These are phyloP conservation scores for Diplosoma virens DNA, from an alignment of 23 tunicate genomes.

Conservation along the genomic window DNA sequence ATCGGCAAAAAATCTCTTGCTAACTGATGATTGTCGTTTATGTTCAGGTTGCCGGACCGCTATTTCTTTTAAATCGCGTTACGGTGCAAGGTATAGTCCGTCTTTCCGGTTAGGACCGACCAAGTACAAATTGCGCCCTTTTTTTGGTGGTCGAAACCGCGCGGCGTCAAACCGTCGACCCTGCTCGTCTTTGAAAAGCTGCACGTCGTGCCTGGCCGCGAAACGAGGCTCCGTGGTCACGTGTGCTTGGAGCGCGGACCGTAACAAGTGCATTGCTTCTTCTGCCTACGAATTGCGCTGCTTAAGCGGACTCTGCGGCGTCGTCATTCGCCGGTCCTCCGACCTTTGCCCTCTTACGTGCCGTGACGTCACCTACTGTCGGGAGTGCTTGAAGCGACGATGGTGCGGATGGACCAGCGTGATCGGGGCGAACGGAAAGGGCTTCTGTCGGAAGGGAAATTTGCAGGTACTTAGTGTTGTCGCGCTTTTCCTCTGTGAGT, in stretches of 20 bases:
- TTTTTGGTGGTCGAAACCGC: not conserved
- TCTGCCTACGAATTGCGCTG: constrained; percentile 11
- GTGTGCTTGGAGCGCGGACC: constrained; percentile 44
- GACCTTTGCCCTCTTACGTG: constrained; percentile 36
- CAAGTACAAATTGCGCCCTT: no score
- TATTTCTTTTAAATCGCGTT: no score
- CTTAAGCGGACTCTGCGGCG: constrained; percentile 38
- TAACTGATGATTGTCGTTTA: no score
- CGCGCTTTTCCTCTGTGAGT: not conserved
- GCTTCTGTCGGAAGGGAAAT: constrained; percentile 16
- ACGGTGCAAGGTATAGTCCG: no score
- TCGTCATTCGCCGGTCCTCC: not conserved
- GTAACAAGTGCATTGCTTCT: constrained; percentile 27
- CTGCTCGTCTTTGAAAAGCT: not conserved
- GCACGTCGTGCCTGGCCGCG: not conserved
- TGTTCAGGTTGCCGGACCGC: no score
- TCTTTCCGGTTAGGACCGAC: no score
- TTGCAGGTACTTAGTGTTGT: not conserved
- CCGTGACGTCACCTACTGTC: constrained; percentile 25
- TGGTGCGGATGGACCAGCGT: constrained; percentile 47
- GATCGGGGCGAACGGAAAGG: constrained; percentile 29
- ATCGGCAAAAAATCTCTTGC: no score
- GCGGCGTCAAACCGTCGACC: not conserved
- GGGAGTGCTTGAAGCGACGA: constrained; percentile 36
- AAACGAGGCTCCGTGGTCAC: not conserved